Evolutionary conservation across 2,797 vertebrate genomes (phyloP).

Genomic region (Hypotaenidia philippensis): DNA sequence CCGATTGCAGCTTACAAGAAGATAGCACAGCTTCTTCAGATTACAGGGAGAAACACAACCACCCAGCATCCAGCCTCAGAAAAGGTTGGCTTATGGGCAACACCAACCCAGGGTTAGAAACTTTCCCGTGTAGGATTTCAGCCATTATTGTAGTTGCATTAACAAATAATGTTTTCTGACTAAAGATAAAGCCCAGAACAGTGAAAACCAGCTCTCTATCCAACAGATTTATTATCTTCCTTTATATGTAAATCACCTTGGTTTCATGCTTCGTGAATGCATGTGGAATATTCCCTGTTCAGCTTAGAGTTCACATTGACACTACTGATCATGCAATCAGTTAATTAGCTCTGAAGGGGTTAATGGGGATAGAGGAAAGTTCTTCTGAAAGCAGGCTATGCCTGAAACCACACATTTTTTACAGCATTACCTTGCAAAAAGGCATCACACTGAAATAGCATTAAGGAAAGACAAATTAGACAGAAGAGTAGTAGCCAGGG

Average conservation of each 20-base stretch:
- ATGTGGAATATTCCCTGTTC: neutral
- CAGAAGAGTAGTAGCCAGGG: slow-evolving; percentile 31
- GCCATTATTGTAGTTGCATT: neutral
- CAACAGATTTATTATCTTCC: neutral
- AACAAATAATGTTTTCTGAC: neutral
- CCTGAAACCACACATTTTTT: neutral
- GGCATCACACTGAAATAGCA: neutral
- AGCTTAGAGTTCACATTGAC: neutral
- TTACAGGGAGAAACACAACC: neutral
- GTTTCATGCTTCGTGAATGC: neutral
- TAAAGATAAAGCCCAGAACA: neutral
- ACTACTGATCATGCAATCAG: neutral
- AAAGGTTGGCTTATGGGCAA: neutral
- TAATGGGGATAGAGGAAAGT: neutral
- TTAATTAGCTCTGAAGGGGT: neutral
- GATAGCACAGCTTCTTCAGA: neutral
- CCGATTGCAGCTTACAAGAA: neutral
- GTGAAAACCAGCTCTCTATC: neutral
- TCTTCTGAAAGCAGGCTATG: neutral
- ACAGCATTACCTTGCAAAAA: neutral
- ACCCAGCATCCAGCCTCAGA: neutral
- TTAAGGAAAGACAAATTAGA: slow-evolving; percentile 61
- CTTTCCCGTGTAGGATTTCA: neutral
- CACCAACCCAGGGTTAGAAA: neutral
- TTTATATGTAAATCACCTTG: neutral